Conservation (phyloP, 2,113 vertebrate species). For the Silurus meridionalis region DNA sequence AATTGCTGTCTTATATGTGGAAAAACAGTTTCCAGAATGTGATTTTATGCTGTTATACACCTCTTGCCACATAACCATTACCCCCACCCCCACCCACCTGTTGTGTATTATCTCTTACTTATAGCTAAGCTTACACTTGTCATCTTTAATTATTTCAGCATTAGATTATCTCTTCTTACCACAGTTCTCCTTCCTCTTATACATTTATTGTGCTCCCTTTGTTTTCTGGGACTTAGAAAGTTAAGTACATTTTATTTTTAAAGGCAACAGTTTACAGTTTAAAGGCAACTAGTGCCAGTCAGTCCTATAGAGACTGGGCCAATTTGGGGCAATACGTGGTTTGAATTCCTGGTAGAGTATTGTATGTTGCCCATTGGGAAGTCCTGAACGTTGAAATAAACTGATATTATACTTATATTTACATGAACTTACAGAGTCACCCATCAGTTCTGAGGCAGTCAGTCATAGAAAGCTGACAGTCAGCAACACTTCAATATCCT, state of each 20-base stretch:
- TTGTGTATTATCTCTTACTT: not conserved
- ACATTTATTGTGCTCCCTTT: not conserved
- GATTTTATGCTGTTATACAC: not conserved
- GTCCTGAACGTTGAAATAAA: not conserved
- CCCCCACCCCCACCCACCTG: not conserved
- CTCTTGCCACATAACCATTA: not conserved
- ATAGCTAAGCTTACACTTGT: conserved; percentile 3
- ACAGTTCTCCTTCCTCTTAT: not conserved
- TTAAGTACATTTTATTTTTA: not conserved
- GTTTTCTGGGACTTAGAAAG: not conserved
- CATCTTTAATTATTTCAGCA: not conserved
- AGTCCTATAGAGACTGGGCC: not conserved
- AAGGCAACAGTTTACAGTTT: not conserved
- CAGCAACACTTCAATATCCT: not conserved
- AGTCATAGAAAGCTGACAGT: not conserved
- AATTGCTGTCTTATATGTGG: not conserved
- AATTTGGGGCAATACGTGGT: too few relatives aligned
- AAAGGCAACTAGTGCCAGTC: not conserved
- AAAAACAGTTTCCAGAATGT: not conserved
- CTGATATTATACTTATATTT: not conserved
- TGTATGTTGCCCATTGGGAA: not conserved
- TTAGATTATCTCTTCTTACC: not conserved
- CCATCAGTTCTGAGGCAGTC: not conserved
- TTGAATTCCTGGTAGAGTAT: not conserved
- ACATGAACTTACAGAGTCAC: not conserved